These are phyloP conservation scores for Drosophila seguyi DNA, from an alignment of 1,140 invertebrate genomes.

Conservation along the genomic window DNA sequence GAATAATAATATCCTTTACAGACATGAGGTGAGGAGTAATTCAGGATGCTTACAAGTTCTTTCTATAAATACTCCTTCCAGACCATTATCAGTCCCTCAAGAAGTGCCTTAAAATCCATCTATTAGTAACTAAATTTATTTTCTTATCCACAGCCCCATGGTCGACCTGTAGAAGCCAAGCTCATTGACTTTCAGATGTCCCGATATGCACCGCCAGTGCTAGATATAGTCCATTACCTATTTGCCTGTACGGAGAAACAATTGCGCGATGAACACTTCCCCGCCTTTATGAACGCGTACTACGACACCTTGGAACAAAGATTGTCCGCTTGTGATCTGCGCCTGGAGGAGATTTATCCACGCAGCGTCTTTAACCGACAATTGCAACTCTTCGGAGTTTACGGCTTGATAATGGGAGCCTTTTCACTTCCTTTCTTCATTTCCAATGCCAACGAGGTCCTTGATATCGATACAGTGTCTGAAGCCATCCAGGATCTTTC, in stretches of 20 bases:
- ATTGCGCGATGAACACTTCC: slow-evolving; percentile 84
- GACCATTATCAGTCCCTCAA: no score
- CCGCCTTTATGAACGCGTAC: slow-evolving; percentile 85
- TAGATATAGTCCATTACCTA: slow-evolving; percentile 86
- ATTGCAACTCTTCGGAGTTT: slow-evolving; percentile 50
- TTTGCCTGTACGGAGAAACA: slow-evolving; percentile 85
- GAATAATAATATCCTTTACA: slow-evolving; percentile 72
- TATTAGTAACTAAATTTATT: neutral
- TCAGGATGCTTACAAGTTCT: no score
- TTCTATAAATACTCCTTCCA: neutral
- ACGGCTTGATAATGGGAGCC: slow-evolving; percentile 59
- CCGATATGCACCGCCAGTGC: slow-evolving; percentile 84
- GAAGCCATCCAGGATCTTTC: slow-evolving; percentile 62
- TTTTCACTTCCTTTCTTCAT: slow-evolving; percentile 68
- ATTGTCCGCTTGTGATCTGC: slow-evolving; percentile 80
- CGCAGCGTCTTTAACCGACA: slow-evolving; percentile 54
- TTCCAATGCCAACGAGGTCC: slow-evolving; percentile 54
- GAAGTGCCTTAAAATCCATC: neutral
- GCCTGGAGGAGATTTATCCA: slow-evolving; percentile 85
- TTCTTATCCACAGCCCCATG: neutral
- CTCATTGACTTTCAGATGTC: slow-evolving; percentile 86
- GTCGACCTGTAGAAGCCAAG: slow-evolving; percentile 64
- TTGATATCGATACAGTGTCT: slow-evolving; percentile 64
- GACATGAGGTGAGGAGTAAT: slow-evolving; percentile 44
- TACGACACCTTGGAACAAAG: slow-evolving; percentile 76